Base-by-base conservation (phyloP, 1,140 invertebrate genomes). In the Hylyphantes graminicola region DNA sequence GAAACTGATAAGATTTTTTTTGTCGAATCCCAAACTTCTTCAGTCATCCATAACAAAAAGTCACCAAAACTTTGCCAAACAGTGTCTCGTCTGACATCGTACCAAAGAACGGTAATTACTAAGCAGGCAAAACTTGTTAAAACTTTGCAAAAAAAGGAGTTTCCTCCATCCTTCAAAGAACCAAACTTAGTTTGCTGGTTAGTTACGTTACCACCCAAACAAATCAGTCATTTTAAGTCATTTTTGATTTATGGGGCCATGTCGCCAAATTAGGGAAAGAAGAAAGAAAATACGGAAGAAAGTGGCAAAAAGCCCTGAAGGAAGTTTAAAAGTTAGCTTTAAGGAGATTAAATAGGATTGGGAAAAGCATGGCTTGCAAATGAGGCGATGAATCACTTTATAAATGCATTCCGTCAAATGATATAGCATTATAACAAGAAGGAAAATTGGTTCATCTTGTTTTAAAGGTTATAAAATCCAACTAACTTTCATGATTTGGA, bases 161-260 rank as follows among this genome's bases (percentile, higher is more conserved):
- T 35, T 35, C 35, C 35, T n/a, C 35, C 35, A 35, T 35, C 35
- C 35, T 35, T 35, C 35, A 35, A n/a, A 35, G 35, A 35, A 35
- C 35, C 35, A 35, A 35, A 35, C 35, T 35, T 35, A 35, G 35
- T 35, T 35, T 35, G 35, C 35, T 35, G 35, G 35, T 35, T 35
- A 35, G 35, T 35, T 35, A 35, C 35, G 67, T 70, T 53, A 74
- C 48, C 35, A 74, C 35, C 13, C 59, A 19, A 78, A 53, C 75
- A 35, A 21, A 35, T 78, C 75, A 78, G 75, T 78, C 75, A 78
- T 21, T 51, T 11, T 11, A n/a, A 53, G 59, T 55, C 59, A 78
- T 63, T 78, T 35, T 78, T 78, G 75, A 78, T 78, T 78, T 78
- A 78, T 78, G 74, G 19, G 57, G 9, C 74, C 74, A 13, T 54